phyloP scores from a whole-genome alignment of 2,888 invertebrate genomes.

The Apoderus coryli region DNA sequence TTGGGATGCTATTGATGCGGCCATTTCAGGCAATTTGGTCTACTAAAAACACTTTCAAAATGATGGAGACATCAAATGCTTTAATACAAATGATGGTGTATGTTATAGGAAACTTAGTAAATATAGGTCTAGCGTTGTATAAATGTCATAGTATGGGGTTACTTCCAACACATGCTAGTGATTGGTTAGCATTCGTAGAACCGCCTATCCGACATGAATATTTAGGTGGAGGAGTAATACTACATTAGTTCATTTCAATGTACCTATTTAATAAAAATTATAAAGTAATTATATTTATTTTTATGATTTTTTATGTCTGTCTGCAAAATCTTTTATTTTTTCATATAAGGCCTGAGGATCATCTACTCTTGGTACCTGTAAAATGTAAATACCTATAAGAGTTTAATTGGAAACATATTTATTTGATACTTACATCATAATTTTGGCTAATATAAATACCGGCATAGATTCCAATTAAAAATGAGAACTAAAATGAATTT shows the following conservation, averaged over 20 bases:
- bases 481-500: conserved; percentile 44
- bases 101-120: conserved; percentile 83
- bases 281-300: neutral
- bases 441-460: conserved; percentile 63
- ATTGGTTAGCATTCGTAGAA: conserved; percentile 96
- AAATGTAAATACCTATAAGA: conserved; percentile 15
- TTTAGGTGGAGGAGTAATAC: conserved; percentile 66
- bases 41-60: conserved; percentile 80
- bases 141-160: conserved; percentile 98
- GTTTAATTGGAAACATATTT: conserved; percentile 2
- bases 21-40: conserved; percentile 92
- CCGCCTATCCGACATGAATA: conserved; percentile 74
- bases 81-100: conserved; percentile 85
- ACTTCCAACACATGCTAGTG: conserved; percentile 91
- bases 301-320: conserved; percentile 42
- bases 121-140: conserved; percentile 82
- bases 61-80: conserved; percentile 86
- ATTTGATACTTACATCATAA: conserved; percentile 44
- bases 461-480: conserved; percentile 53
- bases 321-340: conserved; percentile 53
- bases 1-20: conserved; percentile 94
- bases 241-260: conserved; percentile 33
- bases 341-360: conserved; percentile 61
- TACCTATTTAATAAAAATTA: neutral
- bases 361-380: conserved; percentile 72